Percentiles rank a stretch among this genome's conserved stretches.
Evolutionary conservation across 2,113 vertebrate genomes (phyloP).

Genomic region (Pygoscelis antarcticus): DNA sequence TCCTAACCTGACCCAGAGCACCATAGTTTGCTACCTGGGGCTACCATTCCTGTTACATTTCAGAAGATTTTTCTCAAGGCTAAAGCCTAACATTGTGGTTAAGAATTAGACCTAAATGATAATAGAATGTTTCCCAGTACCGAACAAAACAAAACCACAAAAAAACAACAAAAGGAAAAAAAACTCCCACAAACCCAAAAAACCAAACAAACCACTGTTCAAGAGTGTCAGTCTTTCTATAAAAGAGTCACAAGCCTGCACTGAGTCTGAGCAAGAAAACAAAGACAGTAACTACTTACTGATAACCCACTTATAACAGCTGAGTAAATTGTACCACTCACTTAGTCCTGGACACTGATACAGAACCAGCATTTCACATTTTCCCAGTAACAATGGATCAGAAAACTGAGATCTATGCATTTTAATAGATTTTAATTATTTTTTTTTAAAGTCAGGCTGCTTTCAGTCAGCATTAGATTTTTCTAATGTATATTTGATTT

Average conservation of each 20-base stretch:
- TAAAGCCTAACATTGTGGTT: not conserved
- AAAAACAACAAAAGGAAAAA: not conserved
- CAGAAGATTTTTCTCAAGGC: not conserved
- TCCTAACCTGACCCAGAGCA: not conserved
- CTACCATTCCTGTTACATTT: not conserved
- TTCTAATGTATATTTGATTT: not conserved
- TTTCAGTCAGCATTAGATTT: not conserved
- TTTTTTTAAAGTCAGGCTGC: not conserved
- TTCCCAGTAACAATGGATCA: not conserved
- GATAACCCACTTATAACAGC: not conserved
- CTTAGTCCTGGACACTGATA: not conserved
- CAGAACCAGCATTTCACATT: not conserved
- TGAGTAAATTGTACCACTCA: not conserved
- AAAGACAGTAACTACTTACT: not conserved
- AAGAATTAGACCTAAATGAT: not conserved
- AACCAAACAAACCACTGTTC: not conserved
- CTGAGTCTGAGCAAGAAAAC: not conserved
- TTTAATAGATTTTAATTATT: not conserved
- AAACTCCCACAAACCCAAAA: no score
- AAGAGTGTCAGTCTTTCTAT: not conserved
- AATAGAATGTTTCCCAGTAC: not conserved
- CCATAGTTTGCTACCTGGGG: not conserved
- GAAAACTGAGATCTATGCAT: not conserved
- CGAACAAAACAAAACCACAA: not conserved
- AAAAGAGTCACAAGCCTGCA: not conserved